A percentile compares a stretch with the other conserved stretches of the same genome.
Conservation (phyloP, 1,140 invertebrate species). For the Euura lappo region DNA sequence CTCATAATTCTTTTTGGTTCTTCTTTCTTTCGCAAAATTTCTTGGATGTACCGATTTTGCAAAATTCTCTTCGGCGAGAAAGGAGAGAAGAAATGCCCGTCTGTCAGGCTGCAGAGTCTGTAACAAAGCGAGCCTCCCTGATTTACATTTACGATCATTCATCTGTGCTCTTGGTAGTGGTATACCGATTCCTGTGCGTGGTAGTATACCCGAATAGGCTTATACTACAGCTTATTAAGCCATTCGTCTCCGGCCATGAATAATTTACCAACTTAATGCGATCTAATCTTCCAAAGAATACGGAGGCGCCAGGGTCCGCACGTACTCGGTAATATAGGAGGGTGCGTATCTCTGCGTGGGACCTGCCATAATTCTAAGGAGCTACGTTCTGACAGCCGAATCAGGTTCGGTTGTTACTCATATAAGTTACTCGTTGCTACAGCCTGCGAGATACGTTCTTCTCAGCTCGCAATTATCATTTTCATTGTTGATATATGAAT, state of each 20-base stretch:
- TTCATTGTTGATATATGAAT: too few relatives aligned
- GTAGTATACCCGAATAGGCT: constrained; percentile 18
- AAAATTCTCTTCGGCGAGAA: neutral
- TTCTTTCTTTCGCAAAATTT: too few relatives aligned
- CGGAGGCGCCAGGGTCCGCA: neutral
- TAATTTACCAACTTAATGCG: constrained; percentile 35
- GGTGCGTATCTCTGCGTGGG: too few relatives aligned
- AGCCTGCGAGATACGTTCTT: too few relatives aligned
- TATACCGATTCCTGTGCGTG: neutral
- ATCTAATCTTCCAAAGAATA: neutral
- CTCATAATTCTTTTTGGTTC: too few relatives aligned
- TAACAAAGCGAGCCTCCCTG: constrained; percentile 12
- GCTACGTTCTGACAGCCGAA: too few relatives aligned
- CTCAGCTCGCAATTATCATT: too few relatives aligned
- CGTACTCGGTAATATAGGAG: too few relatives aligned
- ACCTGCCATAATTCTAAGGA: too few relatives aligned
- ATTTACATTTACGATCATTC: constrained; percentile 50
- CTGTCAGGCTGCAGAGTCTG: neutral
- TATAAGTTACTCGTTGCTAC: too few relatives aligned
- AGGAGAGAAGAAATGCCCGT: neutral
- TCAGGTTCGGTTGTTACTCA: too few relatives aligned
- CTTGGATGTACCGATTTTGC: neutral
- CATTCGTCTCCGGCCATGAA: constrained; percentile 41
- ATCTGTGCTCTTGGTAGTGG: constrained; percentile 25
- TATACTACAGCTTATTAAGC: constrained; percentile 42